Evolutionary conservation across 1,140 invertebrate species (phyloP), one percentile per base, ranked within the genome.

Genomic region (Drosophila melanica): DNA sequence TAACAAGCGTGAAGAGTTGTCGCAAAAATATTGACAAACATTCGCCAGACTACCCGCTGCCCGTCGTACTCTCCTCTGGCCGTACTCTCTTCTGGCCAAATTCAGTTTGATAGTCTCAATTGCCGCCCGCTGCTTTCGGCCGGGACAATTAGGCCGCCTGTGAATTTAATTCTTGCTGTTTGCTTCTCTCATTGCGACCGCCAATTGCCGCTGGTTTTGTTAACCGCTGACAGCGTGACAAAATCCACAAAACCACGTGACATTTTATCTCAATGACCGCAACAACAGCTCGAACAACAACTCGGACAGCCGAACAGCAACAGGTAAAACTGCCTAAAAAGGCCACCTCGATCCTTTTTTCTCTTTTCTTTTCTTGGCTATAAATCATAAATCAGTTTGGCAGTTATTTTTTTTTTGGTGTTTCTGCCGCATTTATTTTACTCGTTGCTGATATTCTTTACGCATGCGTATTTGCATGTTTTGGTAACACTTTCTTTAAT

Each of bases 201-300:
- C 65, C 71, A 75, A 76, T 65, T 57, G 60, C 67, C 35, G 51
- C 51, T 78, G 71, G 73, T 41, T 51, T 37, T 59, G 55, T 70
- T 75, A 87, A 90, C 82, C 82, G 86, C 81, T 91, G 81, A 91
- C 90, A 87, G 90, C 90, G 90, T 91, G 84, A 91, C 90, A 91
- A 91, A 91, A 91, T 81, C 85, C 79, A 77, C 66, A 81, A 47
- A 68, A 91, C 90, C 90, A 91, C 90, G 90, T 91, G 90, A 91
- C 76, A 91, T 89, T 90, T 90, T 90, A 90, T 82, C 69, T 86
- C 74, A 89, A 90, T 84, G 79, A 90, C 89, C 89, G 89, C 89
- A 89, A 81, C 66, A 71, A 68, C 18, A 59, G 60, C 30, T 30
- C 37, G 9, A 50, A 33, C 33, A 76, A 50, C 27, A 27, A 27